Evolutionary conservation across 2,888 invertebrate species (phyloP).

Genomic region (Stramonita haemastoma): DNA sequence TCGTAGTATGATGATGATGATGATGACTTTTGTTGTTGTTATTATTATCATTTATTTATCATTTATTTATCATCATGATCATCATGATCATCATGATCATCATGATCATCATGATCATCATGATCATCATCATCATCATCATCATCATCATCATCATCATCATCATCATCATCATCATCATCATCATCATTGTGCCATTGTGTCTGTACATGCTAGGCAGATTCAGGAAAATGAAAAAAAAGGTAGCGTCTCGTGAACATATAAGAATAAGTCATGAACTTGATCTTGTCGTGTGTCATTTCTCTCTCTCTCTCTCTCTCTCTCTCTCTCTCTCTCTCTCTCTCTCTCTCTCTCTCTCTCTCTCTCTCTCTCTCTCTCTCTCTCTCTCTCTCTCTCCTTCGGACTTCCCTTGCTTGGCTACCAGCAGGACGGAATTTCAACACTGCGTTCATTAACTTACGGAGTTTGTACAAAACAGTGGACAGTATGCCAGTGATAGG

Average conservation of each 20-base stretch:
- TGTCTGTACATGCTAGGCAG: background rate
- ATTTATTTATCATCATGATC: too few species aligned
- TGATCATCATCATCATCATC: background rate
- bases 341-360: conserved; percentile 7
- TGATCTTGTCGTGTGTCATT: background rate
- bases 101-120: too few species aligned
- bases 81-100: too few species aligned
- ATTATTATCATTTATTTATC: too few species aligned
- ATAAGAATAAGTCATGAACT: background rate
- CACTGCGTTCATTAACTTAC: too few species aligned
- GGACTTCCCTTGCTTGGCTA: too few species aligned
- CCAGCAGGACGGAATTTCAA: too few species aligned
- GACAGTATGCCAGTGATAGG: too few species aligned
- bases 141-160: background rate
- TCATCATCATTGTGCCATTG: background rate
- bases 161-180: background rate
- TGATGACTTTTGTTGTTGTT: too few species aligned
- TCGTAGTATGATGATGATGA: too few species aligned
- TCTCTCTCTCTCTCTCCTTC: too few species aligned
- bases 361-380: conserved; percentile 25
- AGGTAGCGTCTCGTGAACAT: background rate
- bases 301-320: background rate
- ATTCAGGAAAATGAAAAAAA: background rate
- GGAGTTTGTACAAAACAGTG: too few species aligned
- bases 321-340: conserved; percentile 24